These are phyloP conservation scores for Itoplectis maculator DNA, from an alignment of 2,888 invertebrate species.

Conservation along the genomic window DNA sequence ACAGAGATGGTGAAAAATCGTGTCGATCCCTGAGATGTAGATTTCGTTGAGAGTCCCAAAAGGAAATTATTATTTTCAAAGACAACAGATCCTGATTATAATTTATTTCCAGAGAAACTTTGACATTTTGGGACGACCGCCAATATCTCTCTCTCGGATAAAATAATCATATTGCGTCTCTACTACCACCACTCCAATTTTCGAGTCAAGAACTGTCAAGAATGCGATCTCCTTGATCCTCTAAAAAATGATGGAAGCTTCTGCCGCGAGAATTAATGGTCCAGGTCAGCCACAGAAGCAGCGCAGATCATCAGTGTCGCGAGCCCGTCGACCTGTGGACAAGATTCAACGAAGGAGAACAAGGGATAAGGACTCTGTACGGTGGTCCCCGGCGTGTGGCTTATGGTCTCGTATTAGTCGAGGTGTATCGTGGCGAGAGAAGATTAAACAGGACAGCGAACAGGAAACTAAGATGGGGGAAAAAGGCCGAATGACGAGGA, in stretches of 20 bases:
- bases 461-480: constrained; percentile 2
- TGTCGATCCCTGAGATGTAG: no score
- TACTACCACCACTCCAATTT: neutral
- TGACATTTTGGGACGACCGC: neutral
- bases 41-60: no score
- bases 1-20: no score
- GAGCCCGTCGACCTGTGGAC: neutral
- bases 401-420: constrained; percentile 28
- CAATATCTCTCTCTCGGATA: neutral
- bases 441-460: constrained; percentile 19
- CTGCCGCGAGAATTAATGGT: constrained; percentile 29
- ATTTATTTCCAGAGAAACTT: neutral
- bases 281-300: neutral
- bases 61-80: no score
- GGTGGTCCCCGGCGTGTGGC: constrained; percentile 4
- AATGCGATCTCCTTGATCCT: constrained; percentile 18
- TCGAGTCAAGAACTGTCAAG: constrained; percentile 14
- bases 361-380: neutral
- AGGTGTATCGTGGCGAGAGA: neutral
- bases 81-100: neutral
- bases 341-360: neutral
- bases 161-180: neutral
- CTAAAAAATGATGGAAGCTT: constrained; percentile 36
- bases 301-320: constrained; percentile 4
- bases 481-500: constrained; percentile 5